phyloP scores from a whole-genome alignment of 2,113 vertebrate species.

The Acinonyx jubatus region DNA sequence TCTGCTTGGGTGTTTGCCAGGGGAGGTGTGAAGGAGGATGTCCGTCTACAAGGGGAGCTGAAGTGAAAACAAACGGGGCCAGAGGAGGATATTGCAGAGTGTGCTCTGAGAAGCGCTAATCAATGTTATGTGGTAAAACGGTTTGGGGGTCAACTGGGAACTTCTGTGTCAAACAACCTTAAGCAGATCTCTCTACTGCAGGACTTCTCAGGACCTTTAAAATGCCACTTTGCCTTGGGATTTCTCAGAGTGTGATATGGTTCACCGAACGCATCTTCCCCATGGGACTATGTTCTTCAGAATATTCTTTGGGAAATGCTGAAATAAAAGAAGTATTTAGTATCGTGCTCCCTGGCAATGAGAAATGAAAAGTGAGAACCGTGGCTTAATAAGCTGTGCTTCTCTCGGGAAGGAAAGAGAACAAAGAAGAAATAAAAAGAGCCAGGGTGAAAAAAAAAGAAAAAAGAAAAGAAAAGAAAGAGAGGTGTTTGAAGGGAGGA shows the following conservation, averaged over 20 bases:
- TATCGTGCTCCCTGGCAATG: background rate
- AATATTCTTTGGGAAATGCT: conserved; percentile 20
- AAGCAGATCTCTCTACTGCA: background rate
- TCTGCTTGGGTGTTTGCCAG: background rate
- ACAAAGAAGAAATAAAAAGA: background rate
- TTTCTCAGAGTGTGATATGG: background rate
- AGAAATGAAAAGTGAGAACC: background rate
- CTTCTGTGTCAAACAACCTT: background rate
- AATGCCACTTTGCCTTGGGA: background rate
- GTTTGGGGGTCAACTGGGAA: background rate
- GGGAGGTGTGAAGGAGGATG: background rate
- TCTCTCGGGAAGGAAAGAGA: background rate
- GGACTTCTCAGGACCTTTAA: background rate
- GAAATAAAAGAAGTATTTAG: background rate
- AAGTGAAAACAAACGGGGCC: background rate
- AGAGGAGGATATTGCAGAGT: background rate
- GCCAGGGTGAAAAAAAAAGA: background rate
- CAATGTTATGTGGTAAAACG: background rate
- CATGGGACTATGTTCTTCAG: background rate
- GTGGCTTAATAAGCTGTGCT: background rate
- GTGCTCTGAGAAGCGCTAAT: background rate
- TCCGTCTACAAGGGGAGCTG: background rate
- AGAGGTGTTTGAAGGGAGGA: background rate
- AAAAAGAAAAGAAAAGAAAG: background rate
- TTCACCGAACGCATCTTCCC: background rate